These are phyloP conservation scores for Molothrus aeneus DNA, from an alignment of 2,797 vertebrate genomes.

Conservation along the genomic window DNA sequence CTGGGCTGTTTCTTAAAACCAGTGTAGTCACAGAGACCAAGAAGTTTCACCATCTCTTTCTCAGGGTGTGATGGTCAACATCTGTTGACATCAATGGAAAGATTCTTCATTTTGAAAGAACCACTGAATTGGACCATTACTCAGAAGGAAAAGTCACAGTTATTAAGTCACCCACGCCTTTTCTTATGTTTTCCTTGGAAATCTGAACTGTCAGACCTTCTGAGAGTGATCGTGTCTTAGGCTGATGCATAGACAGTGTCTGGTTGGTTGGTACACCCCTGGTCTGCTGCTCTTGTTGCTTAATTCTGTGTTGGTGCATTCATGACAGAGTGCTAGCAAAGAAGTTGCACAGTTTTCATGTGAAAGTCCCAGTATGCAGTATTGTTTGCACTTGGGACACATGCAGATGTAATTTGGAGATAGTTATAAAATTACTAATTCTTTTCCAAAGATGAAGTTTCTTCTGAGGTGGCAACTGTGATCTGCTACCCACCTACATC, in stretches of 20 bases:
- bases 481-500: background rate
- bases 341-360: background rate
- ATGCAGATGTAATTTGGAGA: background rate
- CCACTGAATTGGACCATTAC: background rate
- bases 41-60: background rate
- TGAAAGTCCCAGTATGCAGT: fast-evolving
- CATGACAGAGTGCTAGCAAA: background rate
- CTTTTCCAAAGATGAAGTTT: background rate
- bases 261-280: background rate
- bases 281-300: background rate
- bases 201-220: background rate
- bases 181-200: conserved; percentile 19
- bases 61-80: background rate
- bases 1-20: background rate
- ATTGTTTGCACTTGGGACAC: background rate
- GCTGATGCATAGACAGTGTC: background rate
- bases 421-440: background rate
- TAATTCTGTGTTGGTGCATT: background rate
- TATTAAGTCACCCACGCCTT: background rate
- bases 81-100: conserved; percentile 27
- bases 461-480: background rate
- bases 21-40: background rate
- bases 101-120: conserved; percentile 14
- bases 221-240: background rate
- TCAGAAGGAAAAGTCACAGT: conserved; percentile 23